Conservation (phyloP, 2,797 vertebrate genomes). For the Limnodromus scolopaceus region DNA sequence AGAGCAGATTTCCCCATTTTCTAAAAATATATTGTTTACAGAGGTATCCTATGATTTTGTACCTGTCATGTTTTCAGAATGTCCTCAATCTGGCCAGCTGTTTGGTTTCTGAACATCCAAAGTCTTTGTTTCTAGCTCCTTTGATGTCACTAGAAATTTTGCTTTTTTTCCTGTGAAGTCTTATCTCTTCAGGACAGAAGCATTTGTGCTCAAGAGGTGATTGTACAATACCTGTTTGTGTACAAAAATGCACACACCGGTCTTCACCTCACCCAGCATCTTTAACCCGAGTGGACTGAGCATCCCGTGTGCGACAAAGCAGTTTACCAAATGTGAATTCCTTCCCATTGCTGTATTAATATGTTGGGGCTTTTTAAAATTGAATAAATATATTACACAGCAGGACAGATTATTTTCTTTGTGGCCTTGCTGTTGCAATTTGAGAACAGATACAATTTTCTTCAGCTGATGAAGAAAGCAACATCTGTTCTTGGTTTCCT, state of each 20-base stretch:
- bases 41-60: background rate
- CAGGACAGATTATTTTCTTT: conserved; percentile 69
- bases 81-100: background rate
- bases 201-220: background rate
- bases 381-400: conserved; percentile 77
- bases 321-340: conserved; percentile 17
- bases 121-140: background rate
- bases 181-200: background rate
- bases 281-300: background rate
- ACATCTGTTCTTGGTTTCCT: conserved; percentile 66
- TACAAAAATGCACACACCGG: background rate
- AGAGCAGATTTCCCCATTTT: background rate
- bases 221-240: background rate
- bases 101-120: background rate
- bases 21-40: background rate
- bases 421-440: conserved; percentile 68
- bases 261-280: background rate
- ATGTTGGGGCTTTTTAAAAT: conserved; percentile 53
- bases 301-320: background rate
- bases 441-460: conserved; percentile 63
- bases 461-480: conserved; percentile 47
- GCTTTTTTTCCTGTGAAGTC: background rate
- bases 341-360: conserved; percentile 44
- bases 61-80: background rate
- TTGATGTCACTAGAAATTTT: background rate